These are phyloP conservation scores for Arothron firmamentum DNA, from an alignment of 2,113 vertebrate genomes.

Conservation along the genomic window DNA sequence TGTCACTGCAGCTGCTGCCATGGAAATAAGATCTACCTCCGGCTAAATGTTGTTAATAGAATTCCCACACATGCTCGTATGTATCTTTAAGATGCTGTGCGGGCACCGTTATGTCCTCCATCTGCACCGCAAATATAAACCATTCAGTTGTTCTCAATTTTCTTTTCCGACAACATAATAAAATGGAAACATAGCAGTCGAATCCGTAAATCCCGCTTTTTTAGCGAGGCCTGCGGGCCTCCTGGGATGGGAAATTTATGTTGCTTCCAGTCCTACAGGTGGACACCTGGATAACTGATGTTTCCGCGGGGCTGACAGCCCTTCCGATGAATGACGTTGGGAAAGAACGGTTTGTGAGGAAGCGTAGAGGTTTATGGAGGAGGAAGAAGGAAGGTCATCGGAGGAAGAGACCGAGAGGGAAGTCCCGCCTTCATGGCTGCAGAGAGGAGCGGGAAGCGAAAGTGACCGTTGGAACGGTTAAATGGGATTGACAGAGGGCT, in stretches of 20 bases:
- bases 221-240: background rate
- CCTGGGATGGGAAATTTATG: conserved; percentile 39
- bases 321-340: conserved; percentile 33
- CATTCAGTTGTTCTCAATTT: background rate
- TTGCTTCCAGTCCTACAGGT: conserved; percentile 35
- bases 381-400: conserved; percentile 27
- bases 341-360: conserved; percentile 15
- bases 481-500: conserved; percentile 58
- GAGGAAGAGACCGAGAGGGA: conserved; percentile 40
- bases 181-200: background rate
- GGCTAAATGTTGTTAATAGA: conserved; percentile 56
- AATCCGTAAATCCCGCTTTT: too few relatives aligned
- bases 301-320: conserved; percentile 45
- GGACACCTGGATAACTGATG: conserved; percentile 50
- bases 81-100: conserved; percentile 27
- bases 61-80: conserved; percentile 51
- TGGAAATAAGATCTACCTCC: conserved; percentile 56
- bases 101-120: background rate
- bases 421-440: conserved; percentile 23
- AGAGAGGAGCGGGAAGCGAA: conserved; percentile 43
- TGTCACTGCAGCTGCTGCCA: conserved; percentile 52
- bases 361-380: conserved; percentile 15
- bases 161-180: background rate
- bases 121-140: conserved; percentile 2
- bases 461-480: conserved; percentile 68